Percentiles rank a stretch among this genome's conserved stretches.
Evolutionary conservation across 2,113 vertebrate genomes (phyloP).

Genomic region (Percopsis transmontana): DNA sequence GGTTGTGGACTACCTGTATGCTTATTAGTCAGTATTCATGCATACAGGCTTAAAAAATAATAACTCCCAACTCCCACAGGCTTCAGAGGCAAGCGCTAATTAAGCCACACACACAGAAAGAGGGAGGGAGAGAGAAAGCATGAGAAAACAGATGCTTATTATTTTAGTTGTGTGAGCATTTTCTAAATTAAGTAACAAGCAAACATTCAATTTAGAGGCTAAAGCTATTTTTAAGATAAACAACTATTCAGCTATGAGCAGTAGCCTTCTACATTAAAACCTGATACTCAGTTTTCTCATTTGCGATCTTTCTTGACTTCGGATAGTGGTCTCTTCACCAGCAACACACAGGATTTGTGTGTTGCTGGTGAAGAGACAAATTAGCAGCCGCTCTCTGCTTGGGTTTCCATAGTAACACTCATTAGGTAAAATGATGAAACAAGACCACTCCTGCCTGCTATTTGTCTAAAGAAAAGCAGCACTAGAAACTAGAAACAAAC

Average conservation of each 20-base stretch:
- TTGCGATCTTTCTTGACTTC: background rate
- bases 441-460: conserved; percentile 25
- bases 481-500: no score
- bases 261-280: conserved; percentile 2
- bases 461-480: conserved; percentile 30
- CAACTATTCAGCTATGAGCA: no score
- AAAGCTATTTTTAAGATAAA: no score
- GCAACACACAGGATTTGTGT: conserved; percentile 20
- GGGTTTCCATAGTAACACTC: conserved; percentile 67
- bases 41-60: conserved; percentile 16
- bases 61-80: conserved; percentile 38
- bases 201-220: no score
- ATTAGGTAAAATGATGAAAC: conserved; percentile 59
- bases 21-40: conserved; percentile 30
- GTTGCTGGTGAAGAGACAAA: no score
- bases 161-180: background rate
- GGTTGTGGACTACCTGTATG: conserved; percentile 14
- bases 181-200: background rate
- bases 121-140: background rate
- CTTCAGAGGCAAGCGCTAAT: background rate
- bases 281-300: background rate
- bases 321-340: conserved; percentile 17
- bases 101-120: background rate
- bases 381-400: conserved; percentile 33
- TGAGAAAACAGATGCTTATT: background rate